Evolutionary conservation across 2,113 vertebrate species (phyloP).

Genomic region (Anhinga anhinga): DNA sequence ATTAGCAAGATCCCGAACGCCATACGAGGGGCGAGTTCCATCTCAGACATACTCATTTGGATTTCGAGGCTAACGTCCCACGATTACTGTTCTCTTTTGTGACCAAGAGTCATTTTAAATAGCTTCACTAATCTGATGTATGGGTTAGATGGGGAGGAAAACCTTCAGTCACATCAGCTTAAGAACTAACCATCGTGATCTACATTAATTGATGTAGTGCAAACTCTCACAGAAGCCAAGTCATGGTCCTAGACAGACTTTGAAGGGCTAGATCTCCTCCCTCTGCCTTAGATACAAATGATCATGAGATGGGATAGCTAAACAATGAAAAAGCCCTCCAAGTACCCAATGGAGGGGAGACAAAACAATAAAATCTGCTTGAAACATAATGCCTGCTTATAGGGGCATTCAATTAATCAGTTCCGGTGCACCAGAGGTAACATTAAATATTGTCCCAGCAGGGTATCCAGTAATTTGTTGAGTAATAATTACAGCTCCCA

Average conservation of each 20-base stretch:
- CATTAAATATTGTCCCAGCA: background rate
- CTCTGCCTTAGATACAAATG: background rate
- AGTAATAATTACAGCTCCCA: slow-evolving; percentile 36
- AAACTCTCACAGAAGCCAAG: background rate
- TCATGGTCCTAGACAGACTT: background rate
- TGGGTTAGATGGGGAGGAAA: background rate
- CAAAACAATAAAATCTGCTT: background rate
- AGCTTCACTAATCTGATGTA: slow-evolving; percentile 9
- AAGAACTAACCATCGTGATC: background rate
- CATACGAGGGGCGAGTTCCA: background rate
- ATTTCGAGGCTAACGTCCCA: background rate
- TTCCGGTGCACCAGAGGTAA: slow-evolving; percentile 8
- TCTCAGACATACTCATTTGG: background rate
- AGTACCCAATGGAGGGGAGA: background rate
- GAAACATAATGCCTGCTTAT: background rate
- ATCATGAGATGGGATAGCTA: background rate
- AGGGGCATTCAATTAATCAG: slow-evolving; percentile 20
- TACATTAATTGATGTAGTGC: background rate
- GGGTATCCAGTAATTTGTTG: background rate
- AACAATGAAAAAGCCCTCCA: background rate
- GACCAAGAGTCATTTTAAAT: background rate
- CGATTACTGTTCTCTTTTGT: slow-evolving; percentile 17
- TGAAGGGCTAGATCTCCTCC: background rate
- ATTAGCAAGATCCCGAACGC: background rate
- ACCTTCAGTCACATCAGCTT: background rate